A percentile compares a stretch with the other conserved stretches of the same genome.
Conservation (phyloP, 2,113 vertebrate species). For the Apteryx mantelli region DNA sequence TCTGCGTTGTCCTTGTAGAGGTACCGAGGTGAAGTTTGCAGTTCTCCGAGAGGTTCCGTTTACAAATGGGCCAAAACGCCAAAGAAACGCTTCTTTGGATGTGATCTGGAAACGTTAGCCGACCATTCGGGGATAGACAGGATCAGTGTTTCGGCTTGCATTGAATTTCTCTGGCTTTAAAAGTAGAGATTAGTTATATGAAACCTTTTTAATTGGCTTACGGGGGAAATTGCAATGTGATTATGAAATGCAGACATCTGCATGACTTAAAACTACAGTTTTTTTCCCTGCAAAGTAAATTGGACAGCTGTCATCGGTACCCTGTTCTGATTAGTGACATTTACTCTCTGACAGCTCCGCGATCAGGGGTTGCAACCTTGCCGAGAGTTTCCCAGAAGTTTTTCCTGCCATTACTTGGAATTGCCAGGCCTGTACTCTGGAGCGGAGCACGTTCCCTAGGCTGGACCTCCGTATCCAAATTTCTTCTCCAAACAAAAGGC, state of each 20-base stretch:
- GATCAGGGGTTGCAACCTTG: not conserved
- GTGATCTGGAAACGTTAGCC: not conserved
- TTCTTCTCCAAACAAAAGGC: not conserved
- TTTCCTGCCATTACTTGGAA: not conserved
- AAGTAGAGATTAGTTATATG: not conserved
- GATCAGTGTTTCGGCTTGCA: not conserved
- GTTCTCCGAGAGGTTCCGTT: not conserved
- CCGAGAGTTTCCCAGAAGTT: not conserved
- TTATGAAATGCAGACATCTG: not conserved
- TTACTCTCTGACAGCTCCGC: not conserved
- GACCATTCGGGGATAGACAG: not conserved
- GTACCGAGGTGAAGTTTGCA: slow-evolving; percentile 14
- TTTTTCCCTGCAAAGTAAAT: not conserved
- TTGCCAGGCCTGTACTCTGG: not conserved
- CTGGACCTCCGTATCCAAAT: not conserved
- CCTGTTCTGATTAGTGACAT: not conserved
- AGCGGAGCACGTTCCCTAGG: not conserved
- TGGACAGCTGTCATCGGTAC: not conserved
- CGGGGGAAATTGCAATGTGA: slow-evolving; percentile 1
- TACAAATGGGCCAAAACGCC: not conserved
- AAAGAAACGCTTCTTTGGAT: not conserved
- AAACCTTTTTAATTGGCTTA: not conserved
- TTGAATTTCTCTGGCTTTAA: slow-evolving; percentile 12
- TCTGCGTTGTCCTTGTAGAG: not conserved
- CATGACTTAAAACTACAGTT: not conserved